Evolutionary conservation across 2,113 vertebrate genomes (phyloP).

Genomic region (Thamnaconus septentrionalis): DNA sequence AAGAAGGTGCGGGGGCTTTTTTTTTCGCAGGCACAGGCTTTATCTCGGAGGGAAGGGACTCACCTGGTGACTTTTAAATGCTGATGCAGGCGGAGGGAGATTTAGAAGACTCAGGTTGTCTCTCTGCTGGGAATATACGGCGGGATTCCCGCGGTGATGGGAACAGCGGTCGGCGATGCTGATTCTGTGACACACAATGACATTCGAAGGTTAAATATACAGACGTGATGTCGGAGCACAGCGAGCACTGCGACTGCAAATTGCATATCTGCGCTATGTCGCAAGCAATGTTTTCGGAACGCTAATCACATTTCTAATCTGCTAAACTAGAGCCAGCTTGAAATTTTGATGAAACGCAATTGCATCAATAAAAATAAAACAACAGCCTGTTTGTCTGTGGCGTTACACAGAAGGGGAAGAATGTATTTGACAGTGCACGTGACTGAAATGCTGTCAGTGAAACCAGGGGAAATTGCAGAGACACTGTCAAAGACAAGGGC

Average conservation of each 20-base stretch:
- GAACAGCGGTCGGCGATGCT: neutral
- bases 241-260: too few species aligned
- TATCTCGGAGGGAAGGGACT: neutral
- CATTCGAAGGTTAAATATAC: neutral
- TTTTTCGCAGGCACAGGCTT: neutral
- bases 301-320: too few species aligned
- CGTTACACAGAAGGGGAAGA: too few species aligned
- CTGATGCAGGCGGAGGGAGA: slow-evolving; percentile 10
- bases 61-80: neutral
- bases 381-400: too few species aligned
- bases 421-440: too few species aligned
- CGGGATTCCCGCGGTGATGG: slow-evolving; percentile 1
- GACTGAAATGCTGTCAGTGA: neutral
- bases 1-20: neutral
- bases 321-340: too few species aligned
- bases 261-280: too few species aligned
- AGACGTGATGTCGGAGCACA: slow-evolving; percentile 21
- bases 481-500: neutral
- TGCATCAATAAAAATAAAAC: too few species aligned
- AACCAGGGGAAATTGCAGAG: neutral
- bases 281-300: too few species aligned
- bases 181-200: slow-evolving; percentile 5
- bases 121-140: slow-evolving; percentile 9
- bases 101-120: neutral
- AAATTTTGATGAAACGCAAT: too few species aligned